These are phyloP conservation scores for Pimephales promelas DNA, from an alignment of 2,113 vertebrate species.

Conservation along the genomic window DNA sequence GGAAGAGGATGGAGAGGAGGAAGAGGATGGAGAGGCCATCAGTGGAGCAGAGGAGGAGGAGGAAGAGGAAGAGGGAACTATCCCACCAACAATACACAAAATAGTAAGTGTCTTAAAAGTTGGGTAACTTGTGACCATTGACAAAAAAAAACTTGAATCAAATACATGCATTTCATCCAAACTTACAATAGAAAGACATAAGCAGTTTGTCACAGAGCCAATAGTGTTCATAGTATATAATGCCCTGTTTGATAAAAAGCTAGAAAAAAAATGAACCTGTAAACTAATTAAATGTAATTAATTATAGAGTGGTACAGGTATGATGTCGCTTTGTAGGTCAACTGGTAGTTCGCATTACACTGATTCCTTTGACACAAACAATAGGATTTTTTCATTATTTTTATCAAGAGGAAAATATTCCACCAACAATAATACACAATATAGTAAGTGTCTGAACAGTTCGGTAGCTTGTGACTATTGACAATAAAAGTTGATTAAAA, in stretches of 20 bases:
- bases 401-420: constrained; percentile 20
- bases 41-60: constrained; percentile 41
- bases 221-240: background rate
- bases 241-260: background rate
- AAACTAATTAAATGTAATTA: background rate
- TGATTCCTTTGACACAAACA: no score
- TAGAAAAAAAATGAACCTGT: background rate
- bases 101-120: constrained; percentile 8
- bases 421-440: constrained; percentile 28
- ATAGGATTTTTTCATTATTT: no score
- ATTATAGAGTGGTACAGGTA: background rate
- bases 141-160: background rate
- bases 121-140: background rate
- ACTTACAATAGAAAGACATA: no score
- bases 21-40: constrained; percentile 53
- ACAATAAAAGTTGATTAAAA: background rate
- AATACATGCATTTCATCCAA: background rate
- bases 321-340: no score
- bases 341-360: no score
- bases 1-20: constrained; percentile 44
- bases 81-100: constrained; percentile 33
- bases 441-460: constrained; percentile 1
- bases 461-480: background rate
- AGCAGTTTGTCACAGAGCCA: background rate
- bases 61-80: constrained; percentile 22